phyloP scores from a whole-genome alignment of 2,888 invertebrate genomes.

The Calameuta idolon region DNA sequence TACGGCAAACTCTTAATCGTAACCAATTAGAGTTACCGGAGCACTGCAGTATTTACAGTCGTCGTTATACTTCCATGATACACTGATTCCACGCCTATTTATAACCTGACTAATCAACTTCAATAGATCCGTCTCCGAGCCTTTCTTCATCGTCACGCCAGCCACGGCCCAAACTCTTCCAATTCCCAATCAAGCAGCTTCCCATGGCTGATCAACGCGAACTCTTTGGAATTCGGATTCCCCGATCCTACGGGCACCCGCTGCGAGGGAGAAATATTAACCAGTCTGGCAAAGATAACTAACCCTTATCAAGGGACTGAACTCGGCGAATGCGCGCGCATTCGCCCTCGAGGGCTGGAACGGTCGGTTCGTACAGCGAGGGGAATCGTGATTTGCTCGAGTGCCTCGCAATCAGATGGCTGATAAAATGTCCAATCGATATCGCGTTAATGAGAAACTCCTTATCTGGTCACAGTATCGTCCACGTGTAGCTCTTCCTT shows the following conservation, averaged over 20 bases:
- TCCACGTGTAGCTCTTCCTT: not conserved
- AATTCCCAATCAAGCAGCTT: not conserved
- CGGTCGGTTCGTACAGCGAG: conserved; percentile 24
- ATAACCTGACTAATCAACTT: conserved; percentile 46
- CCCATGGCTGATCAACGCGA: not conserved
- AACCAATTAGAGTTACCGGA: conserved; percentile 44
- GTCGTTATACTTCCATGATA: conserved; percentile 36
- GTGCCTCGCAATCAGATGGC: conserved; percentile 44
- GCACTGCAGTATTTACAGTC: conserved; percentile 36
- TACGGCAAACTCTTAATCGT: conserved; percentile 40
- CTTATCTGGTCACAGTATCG: conserved; percentile 27
- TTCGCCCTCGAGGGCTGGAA: conserved; percentile 20
- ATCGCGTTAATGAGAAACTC: conserved; percentile 45
- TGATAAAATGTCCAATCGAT: conserved; percentile 42
- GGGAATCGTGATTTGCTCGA: conserved; percentile 33
- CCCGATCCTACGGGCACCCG: not conserved
- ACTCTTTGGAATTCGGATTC: not conserved
- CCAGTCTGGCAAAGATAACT: not conserved
- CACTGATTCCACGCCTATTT: conserved; percentile 35
- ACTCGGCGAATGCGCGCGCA: not conserved
- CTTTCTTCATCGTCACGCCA: not conserved
- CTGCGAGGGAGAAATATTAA: not conserved
- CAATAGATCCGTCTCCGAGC: not conserved
- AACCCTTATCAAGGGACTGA: not conserved
- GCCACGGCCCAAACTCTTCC: not conserved